phyloP scores from a whole-genome alignment of 2,888 invertebrate genomes.

The Sthenelais limicola region DNA sequence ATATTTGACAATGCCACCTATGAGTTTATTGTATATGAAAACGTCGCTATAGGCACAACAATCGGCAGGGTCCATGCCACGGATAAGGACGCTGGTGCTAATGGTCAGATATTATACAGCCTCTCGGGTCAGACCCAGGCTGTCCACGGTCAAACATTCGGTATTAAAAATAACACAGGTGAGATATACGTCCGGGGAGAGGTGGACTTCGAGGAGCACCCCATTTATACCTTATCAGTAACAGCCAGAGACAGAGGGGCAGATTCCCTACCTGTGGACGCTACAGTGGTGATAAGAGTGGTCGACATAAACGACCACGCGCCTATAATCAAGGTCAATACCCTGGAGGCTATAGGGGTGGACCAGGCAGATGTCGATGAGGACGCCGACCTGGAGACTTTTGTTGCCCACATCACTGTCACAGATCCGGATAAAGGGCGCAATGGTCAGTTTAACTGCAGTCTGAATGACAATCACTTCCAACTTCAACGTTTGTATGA shows the following conservation, averaged over 20 bases:
- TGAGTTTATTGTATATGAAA: constrained; percentile 48
- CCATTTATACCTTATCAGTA: constrained; percentile 47
- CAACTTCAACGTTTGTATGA: constrained; percentile 37
- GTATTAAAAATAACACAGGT: constrained; percentile 46
- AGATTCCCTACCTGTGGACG: constrained; percentile 49
- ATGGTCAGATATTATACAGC: constrained; percentile 51
- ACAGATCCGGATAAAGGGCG: constrained; percentile 47
- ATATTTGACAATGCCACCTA: constrained; percentile 49
- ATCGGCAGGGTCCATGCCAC: constrained; percentile 49
- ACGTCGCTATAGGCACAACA: constrained; percentile 41
- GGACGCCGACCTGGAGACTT: constrained; percentile 31
- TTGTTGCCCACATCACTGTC: constrained; percentile 42
- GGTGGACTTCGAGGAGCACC: constrained; percentile 49
- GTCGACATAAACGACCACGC: constrained; percentile 52
- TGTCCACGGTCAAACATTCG: constrained; percentile 49
- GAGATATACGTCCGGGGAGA: constrained; percentile 47
- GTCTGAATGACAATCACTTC: constrained; percentile 46
- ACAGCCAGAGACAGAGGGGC: constrained; percentile 50
- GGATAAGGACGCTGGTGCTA: constrained; percentile 51
- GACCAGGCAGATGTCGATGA: constrained; percentile 44
- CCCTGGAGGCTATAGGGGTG: constrained; percentile 43
- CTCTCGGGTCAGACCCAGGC: constrained; percentile 49
- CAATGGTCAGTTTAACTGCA: constrained; percentile 49
- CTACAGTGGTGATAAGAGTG: constrained; percentile 48
- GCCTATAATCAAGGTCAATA: constrained; percentile 50